phyloP scores from a whole-genome alignment of 2,113 vertebrate genomes.

The Strigops habroptila region DNA sequence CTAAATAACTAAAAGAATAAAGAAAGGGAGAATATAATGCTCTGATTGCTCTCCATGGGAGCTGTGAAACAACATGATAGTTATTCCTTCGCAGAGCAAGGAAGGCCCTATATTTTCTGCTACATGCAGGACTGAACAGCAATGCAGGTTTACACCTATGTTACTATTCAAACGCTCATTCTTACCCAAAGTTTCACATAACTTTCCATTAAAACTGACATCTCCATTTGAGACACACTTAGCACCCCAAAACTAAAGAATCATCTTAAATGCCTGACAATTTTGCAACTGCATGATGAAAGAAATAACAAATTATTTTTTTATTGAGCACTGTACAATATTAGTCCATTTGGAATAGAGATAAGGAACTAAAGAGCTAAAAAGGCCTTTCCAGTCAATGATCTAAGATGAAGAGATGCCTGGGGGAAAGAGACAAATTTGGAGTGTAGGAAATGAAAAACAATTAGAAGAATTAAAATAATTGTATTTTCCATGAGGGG shows the following conservation, averaged over 20 bases:
- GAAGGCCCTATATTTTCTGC: background rate
- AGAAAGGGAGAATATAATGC: background rate
- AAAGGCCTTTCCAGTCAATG: conserved; percentile 53
- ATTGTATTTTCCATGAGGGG: conserved; percentile 67
- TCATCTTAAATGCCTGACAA: background rate
- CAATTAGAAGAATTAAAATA: conserved; percentile 71
- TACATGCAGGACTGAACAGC: background rate
- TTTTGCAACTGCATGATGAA: background rate
- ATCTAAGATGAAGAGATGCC: conserved; percentile 61
- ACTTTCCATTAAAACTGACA: background rate
- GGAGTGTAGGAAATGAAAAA: conserved; percentile 68
- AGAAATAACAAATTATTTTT: conserved; percentile 54
- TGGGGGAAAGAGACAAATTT: conserved; percentile 59
- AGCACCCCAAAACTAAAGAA: conserved; percentile 10
- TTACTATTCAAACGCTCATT: background rate
- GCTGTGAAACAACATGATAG: background rate
- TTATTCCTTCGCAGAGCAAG: background rate
- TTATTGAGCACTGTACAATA: conserved; percentile 45
- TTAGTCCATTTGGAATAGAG: conserved; percentile 53
- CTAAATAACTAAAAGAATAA: conserved; percentile 37
- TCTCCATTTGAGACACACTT: background rate
- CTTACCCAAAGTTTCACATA: background rate
- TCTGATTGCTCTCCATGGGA: background rate
- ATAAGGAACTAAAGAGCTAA: conserved; percentile 54
- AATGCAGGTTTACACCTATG: background rate